Evolutionary conservation across 1,140 invertebrate genomes (phyloP).

Genomic region (Pygmarrhopalites habei): DNA sequence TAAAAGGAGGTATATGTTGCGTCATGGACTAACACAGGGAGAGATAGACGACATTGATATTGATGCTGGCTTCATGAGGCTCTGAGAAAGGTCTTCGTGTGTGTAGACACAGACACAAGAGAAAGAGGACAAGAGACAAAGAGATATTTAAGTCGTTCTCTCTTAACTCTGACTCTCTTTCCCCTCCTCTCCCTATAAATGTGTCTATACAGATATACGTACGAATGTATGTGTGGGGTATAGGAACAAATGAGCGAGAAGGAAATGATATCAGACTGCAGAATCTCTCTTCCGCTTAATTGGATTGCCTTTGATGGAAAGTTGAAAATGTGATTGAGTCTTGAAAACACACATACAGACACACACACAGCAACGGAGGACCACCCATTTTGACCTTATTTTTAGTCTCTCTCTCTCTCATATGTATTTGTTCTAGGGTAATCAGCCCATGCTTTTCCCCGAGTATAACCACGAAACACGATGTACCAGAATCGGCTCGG

Average conservation of each 20-base stretch:
- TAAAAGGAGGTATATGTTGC: too few species aligned
- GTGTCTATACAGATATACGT: background rate
- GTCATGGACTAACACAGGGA: too few species aligned
- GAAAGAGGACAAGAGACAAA: too few species aligned
- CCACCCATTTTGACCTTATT: conserved; percentile 32
- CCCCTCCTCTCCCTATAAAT: background rate
- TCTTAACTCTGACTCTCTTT: background rate
- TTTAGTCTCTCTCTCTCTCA: background rate
- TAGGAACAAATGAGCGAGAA: background rate
- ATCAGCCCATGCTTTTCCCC: too few species aligned
- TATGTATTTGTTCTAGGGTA: too few species aligned
- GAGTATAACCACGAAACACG: too few species aligned
- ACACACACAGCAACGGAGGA: conserved; percentile 10
- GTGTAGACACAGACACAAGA: too few species aligned
- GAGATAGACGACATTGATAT: too few species aligned
- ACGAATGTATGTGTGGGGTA: background rate
- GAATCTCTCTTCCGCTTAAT: conserved; percentile 30
- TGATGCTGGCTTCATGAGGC: too few species aligned
- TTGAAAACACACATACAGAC: background rate
- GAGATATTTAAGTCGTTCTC: too few species aligned
- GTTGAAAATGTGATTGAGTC: conserved; percentile 28
- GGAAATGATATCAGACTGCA: conserved; percentile 27
- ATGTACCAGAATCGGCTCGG: too few species aligned
- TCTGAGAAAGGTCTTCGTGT: too few species aligned
- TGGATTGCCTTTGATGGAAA: conserved; percentile 33